Conservation (phyloP, 2,888 invertebrate genomes). For the Arge pagana region DNA sequence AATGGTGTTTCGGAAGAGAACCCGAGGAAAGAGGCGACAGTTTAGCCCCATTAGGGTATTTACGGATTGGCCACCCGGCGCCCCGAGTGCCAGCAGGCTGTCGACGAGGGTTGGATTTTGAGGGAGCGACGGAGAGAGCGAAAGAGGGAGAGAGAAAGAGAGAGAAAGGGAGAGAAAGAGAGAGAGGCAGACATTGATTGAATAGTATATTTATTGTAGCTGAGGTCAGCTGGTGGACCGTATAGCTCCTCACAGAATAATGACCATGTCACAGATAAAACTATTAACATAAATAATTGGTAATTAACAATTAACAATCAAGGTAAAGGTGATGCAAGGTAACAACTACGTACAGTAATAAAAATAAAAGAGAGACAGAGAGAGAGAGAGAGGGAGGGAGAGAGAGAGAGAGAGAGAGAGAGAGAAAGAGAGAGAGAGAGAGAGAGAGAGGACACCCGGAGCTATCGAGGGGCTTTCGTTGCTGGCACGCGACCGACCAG, state of each 20-base stretch:
- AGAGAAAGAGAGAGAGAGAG: conserved; percentile 21
- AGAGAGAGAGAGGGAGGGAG: conserved; percentile 21
- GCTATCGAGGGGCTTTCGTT: conserved; percentile 20
- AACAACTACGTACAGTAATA: too few relatives aligned
- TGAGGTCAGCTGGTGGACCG: too few relatives aligned
- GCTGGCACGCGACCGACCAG: conserved; percentile 46
- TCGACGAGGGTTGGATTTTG: conserved; percentile 26
- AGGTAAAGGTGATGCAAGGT: too few relatives aligned
- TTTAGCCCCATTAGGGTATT: conserved; percentile 53
- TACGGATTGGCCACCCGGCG: conserved; percentile 46
- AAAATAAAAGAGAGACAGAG: too few relatives aligned
- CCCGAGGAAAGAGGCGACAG: conserved; percentile 45
- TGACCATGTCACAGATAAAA: too few relatives aligned
- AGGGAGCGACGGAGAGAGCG: not conserved
- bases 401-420: conserved; percentile 16
- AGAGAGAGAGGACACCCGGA: conserved; percentile 21
- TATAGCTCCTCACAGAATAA: too few relatives aligned
- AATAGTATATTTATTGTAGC: too few relatives aligned
- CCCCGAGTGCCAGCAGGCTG: conserved; percentile 14
- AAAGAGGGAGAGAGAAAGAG: conserved; percentile 8
- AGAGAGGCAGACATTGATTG: conserved; percentile 8
- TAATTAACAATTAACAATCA: too few relatives aligned
- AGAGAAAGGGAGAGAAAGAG: conserved; percentile 11
- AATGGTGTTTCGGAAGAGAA: conserved; percentile 2
- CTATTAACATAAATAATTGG: too few relatives aligned